These are phyloP conservation scores for Drosophila parabipectinata DNA, from an alignment of 1,140 invertebrate species.

Conservation along the genomic window DNA sequence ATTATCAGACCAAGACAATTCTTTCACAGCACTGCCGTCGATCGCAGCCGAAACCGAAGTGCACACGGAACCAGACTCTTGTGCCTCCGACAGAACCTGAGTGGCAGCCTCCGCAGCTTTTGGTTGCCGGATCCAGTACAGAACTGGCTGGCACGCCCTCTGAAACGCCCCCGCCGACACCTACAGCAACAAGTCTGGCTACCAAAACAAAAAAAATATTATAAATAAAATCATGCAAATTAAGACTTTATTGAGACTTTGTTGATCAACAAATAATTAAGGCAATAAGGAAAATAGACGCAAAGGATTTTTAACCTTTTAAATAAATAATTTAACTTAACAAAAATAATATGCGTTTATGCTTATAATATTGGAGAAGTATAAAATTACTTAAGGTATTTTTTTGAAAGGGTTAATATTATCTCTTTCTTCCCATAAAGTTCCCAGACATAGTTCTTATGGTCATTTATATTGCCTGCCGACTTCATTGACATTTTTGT, in stretches of 20 bases:
- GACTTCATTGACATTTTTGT: conserved; percentile 31
- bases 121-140: conserved; percentile 35
- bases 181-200: conserved; percentile 18
- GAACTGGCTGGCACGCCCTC: conserved; percentile 66
- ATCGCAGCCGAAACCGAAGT: conserved; percentile 33
- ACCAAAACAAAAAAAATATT: conserved; percentile 3
- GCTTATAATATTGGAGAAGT: too few relatives aligned
- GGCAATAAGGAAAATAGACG: not conserved
- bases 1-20: conserved; percentile 56
- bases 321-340: not conserved
- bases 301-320: not conserved
- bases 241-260: conserved; percentile 34
- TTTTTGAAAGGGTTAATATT: not conserved
- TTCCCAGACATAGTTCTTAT: conserved; percentile 1
- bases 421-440: not conserved
- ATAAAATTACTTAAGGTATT: not conserved
- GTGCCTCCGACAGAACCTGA: conserved; percentile 33
- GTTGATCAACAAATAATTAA: conserved; percentile 1
- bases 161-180: conserved; percentile 44
- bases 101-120: conserved; percentile 18
- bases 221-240: conserved; percentile 33
- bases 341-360: not conserved
- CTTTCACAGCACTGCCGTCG: conserved; percentile 40
- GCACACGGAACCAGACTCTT: conserved; percentile 61
- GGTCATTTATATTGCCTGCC: conserved; percentile 5